Base-by-base conservation (phyloP, 1,140 invertebrate species). In the Drosophila novamexicana region DNA sequence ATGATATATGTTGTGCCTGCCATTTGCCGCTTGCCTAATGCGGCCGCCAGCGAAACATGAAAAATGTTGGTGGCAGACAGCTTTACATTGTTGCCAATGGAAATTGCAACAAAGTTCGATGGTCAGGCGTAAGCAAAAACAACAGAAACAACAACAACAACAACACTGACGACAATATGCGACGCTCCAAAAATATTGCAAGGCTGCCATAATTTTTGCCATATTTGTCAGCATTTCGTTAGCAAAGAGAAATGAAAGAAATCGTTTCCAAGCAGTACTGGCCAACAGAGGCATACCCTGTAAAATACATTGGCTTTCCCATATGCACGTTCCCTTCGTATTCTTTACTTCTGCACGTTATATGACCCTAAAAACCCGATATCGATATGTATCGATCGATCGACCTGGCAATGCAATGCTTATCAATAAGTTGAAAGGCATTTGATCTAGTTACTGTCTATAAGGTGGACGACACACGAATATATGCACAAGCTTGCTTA, bases 71-170 rank as follows among this genome's bases (percentile, higher is more conserved):
- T 36, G 49, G 59, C 49, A 71, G 53, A 42, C 53, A 49, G 37
- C 44, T 9, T 37, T 58, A 66, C 62, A 66, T 57, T 65, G 53
- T 72, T 71, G 36, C 40, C 37, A 45, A 37, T 58, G 52, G 22
- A 66, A 72, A 52, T 58, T 65, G 62, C 69, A 72, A 72, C 61
- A 52, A 66, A 71, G 53, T 56, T 54, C 34, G 58, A 52, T 50
- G 39, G 37, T 18, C 16, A 44, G 12, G 29, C 50, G 14, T 5
- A 52, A 10, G 18, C 22, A 34, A 40, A 36, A 58, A 36, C 10
- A 39, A 12, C 9, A 54, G n/a, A 6, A 45, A 0, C 39, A 45
- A 18, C 18, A 18, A 18, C 18, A 0, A 22, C 22, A 67, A 18
- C 18, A 61, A n/a, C 14, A 52, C 37, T 32, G 37, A 40, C 34